phyloP scores from a whole-genome alignment of 2,797 vertebrate genomes.

The Melopsittacus undulatus region DNA sequence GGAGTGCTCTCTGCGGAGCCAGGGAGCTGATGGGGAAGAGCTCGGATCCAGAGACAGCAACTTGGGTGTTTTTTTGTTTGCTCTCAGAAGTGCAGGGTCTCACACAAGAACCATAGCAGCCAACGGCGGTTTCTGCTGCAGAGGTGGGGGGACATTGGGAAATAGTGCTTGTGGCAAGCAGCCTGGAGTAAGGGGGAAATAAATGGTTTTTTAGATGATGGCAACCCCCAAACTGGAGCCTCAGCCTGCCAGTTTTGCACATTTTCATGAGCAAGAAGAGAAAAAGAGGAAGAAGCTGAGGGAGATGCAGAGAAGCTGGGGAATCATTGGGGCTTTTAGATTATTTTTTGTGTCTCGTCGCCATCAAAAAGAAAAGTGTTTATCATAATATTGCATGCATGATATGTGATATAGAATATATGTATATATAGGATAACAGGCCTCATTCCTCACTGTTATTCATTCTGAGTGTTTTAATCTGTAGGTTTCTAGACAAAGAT shows the following conservation, averaged over 20 bases:
- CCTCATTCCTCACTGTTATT: not conserved
- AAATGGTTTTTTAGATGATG: not conserved
- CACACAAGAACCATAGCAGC: not conserved
- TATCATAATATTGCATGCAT: not conserved
- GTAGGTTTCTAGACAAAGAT: not conserved
- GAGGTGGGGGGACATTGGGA: not conserved
- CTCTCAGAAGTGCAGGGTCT: not conserved
- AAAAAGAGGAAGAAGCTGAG: not conserved
- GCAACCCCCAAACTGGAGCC: not conserved
- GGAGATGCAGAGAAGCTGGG: not conserved
- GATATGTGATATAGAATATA: not conserved
- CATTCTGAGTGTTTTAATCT: not conserved
- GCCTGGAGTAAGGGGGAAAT: not conserved
- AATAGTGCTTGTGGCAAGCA: not conserved
- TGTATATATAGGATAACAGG: not conserved
- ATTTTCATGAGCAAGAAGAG: not conserved
- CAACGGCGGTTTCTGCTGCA: not conserved
- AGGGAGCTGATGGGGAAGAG: not conserved
- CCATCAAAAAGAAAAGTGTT: not conserved
- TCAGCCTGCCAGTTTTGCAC: rapidly evolving
- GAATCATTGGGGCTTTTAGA: not conserved
- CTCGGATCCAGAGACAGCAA: not conserved
- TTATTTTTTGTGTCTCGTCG: not conserved
- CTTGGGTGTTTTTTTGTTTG: constrained; percentile 4
- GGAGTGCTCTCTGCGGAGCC: constrained; percentile 2